Evolutionary conservation across 2,113 vertebrate genomes (phyloP), one percentile per base, ranked within the genome.

Genomic region (Paralichthys olivaceus): DNA sequence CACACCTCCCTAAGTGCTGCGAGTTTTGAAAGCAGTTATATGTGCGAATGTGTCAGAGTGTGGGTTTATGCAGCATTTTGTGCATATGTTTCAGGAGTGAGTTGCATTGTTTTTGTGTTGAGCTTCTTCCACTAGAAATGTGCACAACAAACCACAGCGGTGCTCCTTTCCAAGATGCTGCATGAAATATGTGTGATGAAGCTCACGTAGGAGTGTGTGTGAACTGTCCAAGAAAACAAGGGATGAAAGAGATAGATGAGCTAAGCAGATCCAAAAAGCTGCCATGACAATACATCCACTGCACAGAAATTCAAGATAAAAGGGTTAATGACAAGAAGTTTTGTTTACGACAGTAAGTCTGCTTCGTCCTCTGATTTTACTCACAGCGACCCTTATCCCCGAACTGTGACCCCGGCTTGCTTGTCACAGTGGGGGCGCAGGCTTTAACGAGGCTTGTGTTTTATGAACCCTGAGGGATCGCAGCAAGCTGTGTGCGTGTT

Each of bases 381-480:
- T 84, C 47, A 82, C n/a, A 67, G 60, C 73, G 47, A 83, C 75
- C 70, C 56, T 77, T 79, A 58, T 85, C 70, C 80, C 65, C 81
- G 80, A 89, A 74, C 84, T 83, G 75, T 84, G 84, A 85, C 88
- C 83, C 75, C 74, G 28, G 45, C 84, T 80, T 85, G 84, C 82
- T 86, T 20, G 45, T 83, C 82, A 83, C 86, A 77, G 83, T 62
- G 77, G 86, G 85, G 80, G 57, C 40, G 54, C 69, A 58, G 61
- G 40, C 72, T 89, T 81, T 87, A 88, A 92, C 74, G 5, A 92
- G 86, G 67, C 83, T 77, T 69, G 79, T 88, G 83, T 89, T 90
- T 92, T 89, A 89, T 86, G 83, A 83, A 89, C 64, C 85, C 87
- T 20, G 69, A 74, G 84, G 80, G 83, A 87, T 72, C 59, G 19